phyloP scores from a whole-genome alignment of 2,113 vertebrate genomes.

The Platanista minor region DNA sequence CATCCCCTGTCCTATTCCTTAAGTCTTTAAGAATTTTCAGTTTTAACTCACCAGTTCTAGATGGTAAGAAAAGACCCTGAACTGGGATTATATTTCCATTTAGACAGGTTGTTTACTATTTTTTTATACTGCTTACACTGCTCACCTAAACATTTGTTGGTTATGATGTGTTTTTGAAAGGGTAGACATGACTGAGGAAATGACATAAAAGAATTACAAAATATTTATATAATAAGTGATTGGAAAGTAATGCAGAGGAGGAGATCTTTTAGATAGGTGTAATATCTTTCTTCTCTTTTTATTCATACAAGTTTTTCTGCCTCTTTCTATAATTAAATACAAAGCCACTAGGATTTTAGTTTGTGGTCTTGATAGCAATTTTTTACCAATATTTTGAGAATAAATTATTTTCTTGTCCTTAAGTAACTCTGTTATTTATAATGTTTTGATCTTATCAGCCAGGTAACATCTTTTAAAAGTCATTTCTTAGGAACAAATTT shows the following conservation, averaged over 20 bases:
- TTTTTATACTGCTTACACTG: not conserved
- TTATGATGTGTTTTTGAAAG: not conserved
- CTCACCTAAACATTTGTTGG: not conserved
- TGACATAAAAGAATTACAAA: not conserved
- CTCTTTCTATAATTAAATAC: not conserved
- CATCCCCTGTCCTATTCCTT: not conserved
- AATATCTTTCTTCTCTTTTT: not conserved
- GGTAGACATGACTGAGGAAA: not conserved
- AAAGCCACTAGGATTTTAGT: not conserved
- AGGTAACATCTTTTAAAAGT: not conserved
- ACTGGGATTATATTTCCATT: not conserved
- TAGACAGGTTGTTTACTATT: not conserved
- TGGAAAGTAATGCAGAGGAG: not conserved
- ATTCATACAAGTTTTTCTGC: not conserved
- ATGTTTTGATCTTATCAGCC: constrained; percentile 23
- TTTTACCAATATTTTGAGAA: not conserved
- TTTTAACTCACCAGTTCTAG: not conserved
- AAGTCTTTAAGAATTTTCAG: not conserved
- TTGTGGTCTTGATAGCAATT: not conserved
- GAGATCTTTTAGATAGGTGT: not conserved
- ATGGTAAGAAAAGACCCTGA: not conserved
- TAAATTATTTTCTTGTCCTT: constrained; percentile 18
- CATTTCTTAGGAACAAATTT: constrained; percentile 11
- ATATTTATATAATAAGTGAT: not conserved
- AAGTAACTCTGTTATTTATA: not conserved